Evolutionary conservation across 2,797 vertebrate species (phyloP), one percentile per base, ranked within the genome.

Genomic region (Chaenodraco wilsoni): DNA sequence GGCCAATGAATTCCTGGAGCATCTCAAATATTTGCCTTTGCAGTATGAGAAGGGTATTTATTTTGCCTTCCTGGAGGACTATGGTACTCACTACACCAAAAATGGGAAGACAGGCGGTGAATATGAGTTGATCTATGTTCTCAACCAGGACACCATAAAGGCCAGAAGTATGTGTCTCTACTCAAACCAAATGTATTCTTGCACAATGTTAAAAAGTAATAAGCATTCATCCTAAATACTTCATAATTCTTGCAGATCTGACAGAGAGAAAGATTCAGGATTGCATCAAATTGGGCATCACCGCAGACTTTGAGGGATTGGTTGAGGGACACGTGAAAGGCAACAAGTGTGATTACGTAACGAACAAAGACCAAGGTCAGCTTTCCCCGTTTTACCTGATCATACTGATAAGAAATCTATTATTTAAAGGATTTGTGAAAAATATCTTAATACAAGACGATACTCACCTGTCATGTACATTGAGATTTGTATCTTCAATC

Each of bases 1-100:
- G 51, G 89, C 92, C 0, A 76, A 92, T 1, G 89, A 78, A 0
- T 98, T 98, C 79, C 27, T 98, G 48, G 67, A 89, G 4, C 94
- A 96, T 4, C 48, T 96, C 65, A 92, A 89, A 21, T 63, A 70
- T 70, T 88, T 99, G 56, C 97, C 97, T 58, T 2, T 84, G 56
- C 33, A 84, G 60, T 99, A 98, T 23, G 95, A 96, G 61, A 97
- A 96, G 74, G 95, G 96, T 0, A 93, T 96, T 82, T 98, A 98
- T 88, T 99, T 96, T 83, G 91, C 91, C 81, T 96, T 98, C 90
- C 74, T 99, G 69, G 97, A 99, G 88, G 95, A 93, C 59, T 97
- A 97, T 45, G 97, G 98, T 76, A 98, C 97, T 11, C 97, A 98
- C 85, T 99, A 96, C 81, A 95, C 96, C 0, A 91, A 57, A 61